Percentiles rank a stretch among this genome's conserved stretches.
These are phyloP conservation scores for Craniophora ligustri DNA, from an alignment of 2,888 invertebrate genomes.

Conservation along the genomic window DNA sequence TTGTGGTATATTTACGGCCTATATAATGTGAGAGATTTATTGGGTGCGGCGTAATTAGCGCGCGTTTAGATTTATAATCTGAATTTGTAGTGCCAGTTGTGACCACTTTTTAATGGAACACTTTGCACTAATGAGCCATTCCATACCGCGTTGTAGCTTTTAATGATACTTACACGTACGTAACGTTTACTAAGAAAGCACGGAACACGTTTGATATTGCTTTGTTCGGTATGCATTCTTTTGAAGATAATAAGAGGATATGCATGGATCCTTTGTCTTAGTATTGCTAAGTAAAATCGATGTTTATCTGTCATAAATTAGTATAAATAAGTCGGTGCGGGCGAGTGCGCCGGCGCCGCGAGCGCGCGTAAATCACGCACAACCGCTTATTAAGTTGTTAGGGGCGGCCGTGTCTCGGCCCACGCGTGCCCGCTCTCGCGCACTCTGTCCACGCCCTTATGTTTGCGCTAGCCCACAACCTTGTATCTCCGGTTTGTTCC, in stretches of 20 bases:
- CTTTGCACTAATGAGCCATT: conserved; percentile 71
- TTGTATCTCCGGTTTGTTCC: conserved; percentile 58
- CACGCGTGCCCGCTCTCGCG: conserved; percentile 77
- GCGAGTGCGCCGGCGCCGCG: conserved; percentile 84
- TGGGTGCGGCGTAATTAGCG: conserved; percentile 81
- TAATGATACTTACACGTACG: conserved; percentile 54
- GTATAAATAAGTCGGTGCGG: conserved; percentile 79
- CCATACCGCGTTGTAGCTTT: conserved; percentile 54
- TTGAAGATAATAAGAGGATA: conserved; percentile 38
- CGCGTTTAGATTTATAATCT: conserved; percentile 75
- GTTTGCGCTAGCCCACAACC: conserved; percentile 73
- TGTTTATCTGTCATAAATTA: conserved; percentile 86
- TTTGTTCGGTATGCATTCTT: conserved; percentile 17
- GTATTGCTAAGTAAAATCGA: conserved; percentile 67
- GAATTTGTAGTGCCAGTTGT: conserved; percentile 60
- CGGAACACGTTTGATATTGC: conserved; percentile 12
- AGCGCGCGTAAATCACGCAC: conserved; percentile 85
- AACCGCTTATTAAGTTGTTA: conserved; percentile 88
- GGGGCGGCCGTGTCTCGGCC: conserved; percentile 80
- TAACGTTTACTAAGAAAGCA: conserved; percentile 19
- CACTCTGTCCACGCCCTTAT: conserved; percentile 81
- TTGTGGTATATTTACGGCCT: conserved; percentile 81
- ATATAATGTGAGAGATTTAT: conserved; percentile 83
- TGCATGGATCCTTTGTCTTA: conserved; percentile 30
- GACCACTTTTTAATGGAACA: conserved; percentile 60